Conservation (phyloP, 2,888 invertebrate species). For the Eumerus sabulonum region DNA sequence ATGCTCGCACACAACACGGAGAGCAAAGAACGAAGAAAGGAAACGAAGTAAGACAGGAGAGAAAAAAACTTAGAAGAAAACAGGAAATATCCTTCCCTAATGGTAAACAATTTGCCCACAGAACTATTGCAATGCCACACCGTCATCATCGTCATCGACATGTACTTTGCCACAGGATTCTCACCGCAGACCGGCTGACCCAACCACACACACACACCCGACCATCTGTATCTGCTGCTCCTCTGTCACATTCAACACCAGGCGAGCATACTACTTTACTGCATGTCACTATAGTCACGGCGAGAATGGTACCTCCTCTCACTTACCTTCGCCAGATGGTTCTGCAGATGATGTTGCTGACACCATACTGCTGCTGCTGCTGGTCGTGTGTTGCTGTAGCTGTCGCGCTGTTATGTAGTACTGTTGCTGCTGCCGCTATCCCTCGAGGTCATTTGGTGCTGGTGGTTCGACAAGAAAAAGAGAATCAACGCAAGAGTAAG, state of each 20-base stretch:
- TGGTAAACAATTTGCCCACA: conserved; percentile 53
- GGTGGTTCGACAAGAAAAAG: conserved; percentile 64
- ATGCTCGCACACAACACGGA: background rate
- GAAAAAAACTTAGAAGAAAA: background rate
- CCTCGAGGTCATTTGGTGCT: conserved; percentile 64
- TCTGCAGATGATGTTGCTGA: conserved; percentile 70
- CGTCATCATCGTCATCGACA: conserved; percentile 17
- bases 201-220: conserved; percentile 7
- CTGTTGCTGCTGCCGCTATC: conserved; percentile 69
- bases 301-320: conserved; percentile 18
- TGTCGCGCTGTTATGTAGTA: no score
- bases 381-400: no score
- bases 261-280: conserved; percentile 46
- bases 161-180: conserved; percentile 5
- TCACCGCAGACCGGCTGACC: conserved; percentile 29
- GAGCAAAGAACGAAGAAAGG: background rate
- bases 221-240: conserved; percentile 4
- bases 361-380: conserved; percentile 68
- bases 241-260: conserved; percentile 64
- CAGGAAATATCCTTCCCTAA: conserved; percentile 50
- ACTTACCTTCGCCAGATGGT: conserved; percentile 60
- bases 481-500: conserved; percentile 26
- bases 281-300: conserved; percentile 29
- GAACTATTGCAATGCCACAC: conserved; percentile 46
- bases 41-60: background rate